phyloP scores from a whole-genome alignment of 2,113 vertebrate species.

The Camarhynchus parvulus region DNA sequence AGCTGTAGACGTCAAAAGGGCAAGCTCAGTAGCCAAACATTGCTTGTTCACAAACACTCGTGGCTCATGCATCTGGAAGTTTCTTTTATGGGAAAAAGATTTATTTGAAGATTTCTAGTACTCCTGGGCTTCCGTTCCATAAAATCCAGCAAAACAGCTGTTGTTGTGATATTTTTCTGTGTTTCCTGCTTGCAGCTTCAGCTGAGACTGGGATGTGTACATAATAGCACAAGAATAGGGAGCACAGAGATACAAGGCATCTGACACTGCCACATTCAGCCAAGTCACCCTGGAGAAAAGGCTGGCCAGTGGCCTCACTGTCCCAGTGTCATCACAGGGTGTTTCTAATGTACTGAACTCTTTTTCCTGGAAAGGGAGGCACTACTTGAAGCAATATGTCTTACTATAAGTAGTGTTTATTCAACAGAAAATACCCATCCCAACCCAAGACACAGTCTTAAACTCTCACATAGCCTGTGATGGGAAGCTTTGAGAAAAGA shows the following conservation, averaged over 20 bases:
- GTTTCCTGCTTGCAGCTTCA: not conserved
- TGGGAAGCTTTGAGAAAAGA: not conserved
- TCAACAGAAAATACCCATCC: not conserved
- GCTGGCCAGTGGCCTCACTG: not conserved
- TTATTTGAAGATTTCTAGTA: slow-evolving; percentile 16
- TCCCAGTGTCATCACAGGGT: not conserved
- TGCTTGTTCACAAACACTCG: not conserved
- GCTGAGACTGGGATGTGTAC: not conserved
- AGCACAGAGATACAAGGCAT: not conserved
- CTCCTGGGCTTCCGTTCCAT: not conserved
- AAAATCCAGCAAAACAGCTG: slow-evolving; percentile 8
- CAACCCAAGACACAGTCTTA: not conserved
- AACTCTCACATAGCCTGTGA: not conserved
- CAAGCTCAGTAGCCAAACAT: not conserved
- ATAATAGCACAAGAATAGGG: not conserved
- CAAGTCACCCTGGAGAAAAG: not conserved
- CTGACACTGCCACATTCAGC: not conserved
- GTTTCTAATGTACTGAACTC: not conserved
- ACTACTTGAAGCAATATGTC: not conserved
- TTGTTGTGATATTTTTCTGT: not conserved
- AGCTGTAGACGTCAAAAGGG: not conserved
- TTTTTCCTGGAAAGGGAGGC: not conserved
- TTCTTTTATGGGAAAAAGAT: not conserved
- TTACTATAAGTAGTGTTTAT: not conserved
- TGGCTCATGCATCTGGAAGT: not conserved